Evolutionary conservation across 2,888 invertebrate species (phyloP).

Genomic region (Dynastes maya): DNA sequence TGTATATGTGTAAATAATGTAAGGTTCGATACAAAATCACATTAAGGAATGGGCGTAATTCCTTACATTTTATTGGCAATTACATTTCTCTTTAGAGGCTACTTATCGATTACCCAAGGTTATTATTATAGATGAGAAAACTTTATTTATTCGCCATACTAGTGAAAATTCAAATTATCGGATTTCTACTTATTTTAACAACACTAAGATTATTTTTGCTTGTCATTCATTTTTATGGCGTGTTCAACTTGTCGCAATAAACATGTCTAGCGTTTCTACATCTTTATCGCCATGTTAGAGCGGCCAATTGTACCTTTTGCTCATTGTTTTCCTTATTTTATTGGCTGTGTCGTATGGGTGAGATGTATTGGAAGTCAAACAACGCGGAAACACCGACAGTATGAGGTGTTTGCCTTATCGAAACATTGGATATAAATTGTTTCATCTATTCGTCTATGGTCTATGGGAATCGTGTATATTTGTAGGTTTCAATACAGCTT

Average conservation of each 20-base stretch:
- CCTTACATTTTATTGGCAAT: too few species aligned
- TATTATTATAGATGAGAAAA: too few species aligned
- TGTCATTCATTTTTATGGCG: slow-evolving; percentile 16
- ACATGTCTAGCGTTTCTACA: slow-evolving; percentile 19
- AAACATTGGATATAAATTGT: slow-evolving; percentile 42
- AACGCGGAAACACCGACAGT: slow-evolving; percentile 36
- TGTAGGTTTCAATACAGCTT: too few species aligned
- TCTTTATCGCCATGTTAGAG: slow-evolving; percentile 21
- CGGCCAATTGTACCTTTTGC: slow-evolving; percentile 30
- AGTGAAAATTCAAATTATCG: too few species aligned
- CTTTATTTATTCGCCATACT: too few species aligned
- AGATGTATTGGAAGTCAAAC: slow-evolving; percentile 39
- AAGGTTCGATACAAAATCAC: not conserved
- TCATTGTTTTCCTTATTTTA: slow-evolving; percentile 47
- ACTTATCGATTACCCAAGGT: too few species aligned
- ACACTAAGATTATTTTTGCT: too few species aligned
- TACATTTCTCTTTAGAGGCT: too few species aligned
- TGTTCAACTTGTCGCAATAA: slow-evolving; percentile 40
- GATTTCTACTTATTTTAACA: too few species aligned
- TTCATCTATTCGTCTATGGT: slow-evolving; percentile 25
- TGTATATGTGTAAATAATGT: not conserved
- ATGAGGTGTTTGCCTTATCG: slow-evolving; percentile 44
- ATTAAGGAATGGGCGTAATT: not conserved
- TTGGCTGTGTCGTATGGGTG: not conserved
- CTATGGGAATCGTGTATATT: slow-evolving; percentile 8